Conservation (phyloP, 2,797 vertebrate species). For the Poeciliopsis presidionis region DNA sequence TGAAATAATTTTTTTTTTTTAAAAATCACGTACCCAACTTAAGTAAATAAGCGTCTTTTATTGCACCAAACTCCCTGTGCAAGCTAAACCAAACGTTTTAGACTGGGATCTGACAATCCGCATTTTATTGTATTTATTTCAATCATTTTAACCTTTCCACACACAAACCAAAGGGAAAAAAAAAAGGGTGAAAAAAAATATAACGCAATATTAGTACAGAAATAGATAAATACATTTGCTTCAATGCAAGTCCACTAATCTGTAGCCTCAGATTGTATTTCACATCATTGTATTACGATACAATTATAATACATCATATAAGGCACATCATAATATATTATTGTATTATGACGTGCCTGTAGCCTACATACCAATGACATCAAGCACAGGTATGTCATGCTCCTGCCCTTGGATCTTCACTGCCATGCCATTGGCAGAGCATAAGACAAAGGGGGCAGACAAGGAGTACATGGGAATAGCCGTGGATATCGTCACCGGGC, state of each 20-base stretch:
- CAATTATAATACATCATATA: too few species aligned
- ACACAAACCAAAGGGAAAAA: too few species aligned
- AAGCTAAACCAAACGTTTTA: not conserved
- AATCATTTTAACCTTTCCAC: too few species aligned
- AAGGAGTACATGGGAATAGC: constrained; percentile 3
- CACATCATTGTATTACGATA: too few species aligned
- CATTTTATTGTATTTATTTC: not conserved
- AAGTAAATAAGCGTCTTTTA: not conserved
- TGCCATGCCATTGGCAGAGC: constrained; percentile 72
- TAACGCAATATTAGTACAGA: too few species aligned
- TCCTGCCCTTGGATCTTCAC: constrained; percentile 57
- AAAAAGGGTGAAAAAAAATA: too few species aligned
- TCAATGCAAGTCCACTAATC: not conserved
- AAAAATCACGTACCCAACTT: not conserved
- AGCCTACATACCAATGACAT: constrained; percentile 56
- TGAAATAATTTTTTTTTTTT: not conserved
- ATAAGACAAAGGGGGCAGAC: constrained; percentile 61
- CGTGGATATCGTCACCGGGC: constrained; percentile 56
- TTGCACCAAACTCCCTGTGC: not conserved
- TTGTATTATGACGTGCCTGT: not conserved
- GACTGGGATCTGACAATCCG: not conserved
- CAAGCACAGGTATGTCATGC: constrained; percentile 41
- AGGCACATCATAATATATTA: too few species aligned
- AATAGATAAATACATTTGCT: too few species aligned
- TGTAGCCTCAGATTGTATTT: not conserved